These are phyloP conservation scores for Hypercompe scribonia DNA, from an alignment of 2,888 invertebrate genomes.

Conservation along the genomic window DNA sequence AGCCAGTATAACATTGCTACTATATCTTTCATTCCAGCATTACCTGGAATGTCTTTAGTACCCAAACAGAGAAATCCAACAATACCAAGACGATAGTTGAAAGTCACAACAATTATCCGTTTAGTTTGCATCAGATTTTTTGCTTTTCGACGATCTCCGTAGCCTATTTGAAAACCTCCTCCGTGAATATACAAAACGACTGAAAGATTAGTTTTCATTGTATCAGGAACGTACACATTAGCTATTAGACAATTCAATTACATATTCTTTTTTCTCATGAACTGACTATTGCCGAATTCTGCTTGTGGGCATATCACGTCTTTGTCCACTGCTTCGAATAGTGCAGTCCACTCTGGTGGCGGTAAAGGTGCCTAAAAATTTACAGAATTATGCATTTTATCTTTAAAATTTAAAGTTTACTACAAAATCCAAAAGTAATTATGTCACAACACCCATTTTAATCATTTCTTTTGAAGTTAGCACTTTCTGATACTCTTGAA, in stretches of 20 bases:
- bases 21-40: constrained; percentile 20
- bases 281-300: constrained; percentile 1
- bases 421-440: not conserved
- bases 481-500: not conserved
- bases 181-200: constrained; percentile 19
- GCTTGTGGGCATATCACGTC: constrained; percentile 42
- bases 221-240: constrained; percentile 19
- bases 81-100: constrained; percentile 20
- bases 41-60: constrained; percentile 19
- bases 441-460: too few species aligned
- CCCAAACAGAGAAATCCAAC: constrained; percentile 17
- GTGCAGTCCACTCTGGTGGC: constrained; percentile 34
- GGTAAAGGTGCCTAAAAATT: constrained; percentile 24
- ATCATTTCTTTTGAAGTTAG: not conserved
- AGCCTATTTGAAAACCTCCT: constrained; percentile 19
- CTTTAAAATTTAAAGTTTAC: not conserved
- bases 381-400: not conserved
- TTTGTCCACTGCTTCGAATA: constrained; percentile 40
- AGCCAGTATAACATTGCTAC: constrained; percentile 17
- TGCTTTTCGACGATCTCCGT: constrained; percentile 9
- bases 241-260: constrained; percentile 17
- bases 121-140: constrained; percentile 13
- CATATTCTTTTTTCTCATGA: constrained; percentile 10
- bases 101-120: constrained; percentile 13
- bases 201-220: constrained; percentile 7